Percentiles rank a stretch among this genome's conserved stretches.
Evolutionary conservation across 2,888 invertebrate genomes (phyloP).

Genomic region (Oscheius sp.): DNA sequence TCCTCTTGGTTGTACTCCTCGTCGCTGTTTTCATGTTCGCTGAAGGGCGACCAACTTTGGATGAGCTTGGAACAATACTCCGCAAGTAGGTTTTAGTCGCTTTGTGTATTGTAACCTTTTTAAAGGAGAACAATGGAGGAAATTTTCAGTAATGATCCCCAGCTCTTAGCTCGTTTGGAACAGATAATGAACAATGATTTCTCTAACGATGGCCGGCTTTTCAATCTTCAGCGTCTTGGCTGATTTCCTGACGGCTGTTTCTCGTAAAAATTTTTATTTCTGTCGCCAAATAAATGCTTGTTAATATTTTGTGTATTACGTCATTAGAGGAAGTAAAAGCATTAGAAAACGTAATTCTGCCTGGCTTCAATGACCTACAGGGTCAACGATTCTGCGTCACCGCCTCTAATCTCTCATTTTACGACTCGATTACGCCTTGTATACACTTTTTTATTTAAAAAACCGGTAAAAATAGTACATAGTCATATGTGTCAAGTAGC

Average conservation of each 20-base stretch:
- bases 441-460: not conserved
- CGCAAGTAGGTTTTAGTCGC: not conserved
- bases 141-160: conserved; percentile 19
- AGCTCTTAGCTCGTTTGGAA: conserved; percentile 22
- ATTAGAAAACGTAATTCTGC: too few species aligned
- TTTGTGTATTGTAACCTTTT: too few species aligned
- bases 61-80: conserved; percentile 11
- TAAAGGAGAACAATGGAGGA: too few species aligned
- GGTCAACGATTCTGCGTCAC: too few species aligned
- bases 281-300: not conserved
- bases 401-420: not conserved
- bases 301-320: not conserved
- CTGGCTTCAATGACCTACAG: too few species aligned
- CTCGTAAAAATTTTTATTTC: not conserved
- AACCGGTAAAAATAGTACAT: not conserved
- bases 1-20: not conserved
- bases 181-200: conserved; percentile 32
- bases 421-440: not conserved
- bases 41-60: conserved; percentile 2
- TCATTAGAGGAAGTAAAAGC: not conserved
- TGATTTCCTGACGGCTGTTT: not conserved
- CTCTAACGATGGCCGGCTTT: conserved; percentile 10
- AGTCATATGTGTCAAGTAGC: not conserved
- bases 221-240: conserved; percentile 31
- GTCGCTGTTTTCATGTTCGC: not conserved